Evolutionary conservation across 2,888 invertebrate genomes (phyloP), one percentile per base, ranked within the genome.

Genomic region (Noctuana brunneofusca): DNA sequence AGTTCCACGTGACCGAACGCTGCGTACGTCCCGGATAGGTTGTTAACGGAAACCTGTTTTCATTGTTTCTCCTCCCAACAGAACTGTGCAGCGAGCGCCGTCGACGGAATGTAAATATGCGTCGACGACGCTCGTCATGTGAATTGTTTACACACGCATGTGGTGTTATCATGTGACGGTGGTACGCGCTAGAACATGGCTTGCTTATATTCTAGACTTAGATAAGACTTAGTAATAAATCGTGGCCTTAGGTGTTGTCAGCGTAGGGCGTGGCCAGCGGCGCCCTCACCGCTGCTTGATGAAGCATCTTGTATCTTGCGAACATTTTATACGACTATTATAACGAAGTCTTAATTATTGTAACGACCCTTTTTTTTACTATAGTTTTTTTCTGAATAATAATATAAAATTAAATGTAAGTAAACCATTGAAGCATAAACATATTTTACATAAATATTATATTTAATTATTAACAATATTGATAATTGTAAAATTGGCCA

Each of bases 391-490:
- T 84, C 84, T 83, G 86, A 88, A 86, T 86, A 88, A 86, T 89
- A 89, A 88, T 89, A 89, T 89, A 87, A 90, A 89, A 88, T 80
- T 85, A 86, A 90, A 87, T 89, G 86, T 91, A 89, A 90, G 90
- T 88, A 88, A 90, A 89, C 89, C 84, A 88, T 87, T 87, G 84
- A 88, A 87, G 86, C 89, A 87, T 89, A 90, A 89, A 89, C 87
- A 86, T 89, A 89, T 90, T 89, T 89, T 90, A 90, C 89, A 89
- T 89, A 89, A 88, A 89, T 91, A 89, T 89, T 89, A 89, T 90
- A 90, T 90, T 89, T 91, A 89, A 91, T 88, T 84, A 88, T 87
- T 90, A 90, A 90, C 89, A 89, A 86, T 87, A 87, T 89, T 89
- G 89, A 90, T 90, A 83, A 90, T 91, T 91, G 91, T 90, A 86